These are phyloP conservation scores for Drosophila affinis DNA, from an alignment of 2,888 invertebrate species.

Conservation along the genomic window DNA sequence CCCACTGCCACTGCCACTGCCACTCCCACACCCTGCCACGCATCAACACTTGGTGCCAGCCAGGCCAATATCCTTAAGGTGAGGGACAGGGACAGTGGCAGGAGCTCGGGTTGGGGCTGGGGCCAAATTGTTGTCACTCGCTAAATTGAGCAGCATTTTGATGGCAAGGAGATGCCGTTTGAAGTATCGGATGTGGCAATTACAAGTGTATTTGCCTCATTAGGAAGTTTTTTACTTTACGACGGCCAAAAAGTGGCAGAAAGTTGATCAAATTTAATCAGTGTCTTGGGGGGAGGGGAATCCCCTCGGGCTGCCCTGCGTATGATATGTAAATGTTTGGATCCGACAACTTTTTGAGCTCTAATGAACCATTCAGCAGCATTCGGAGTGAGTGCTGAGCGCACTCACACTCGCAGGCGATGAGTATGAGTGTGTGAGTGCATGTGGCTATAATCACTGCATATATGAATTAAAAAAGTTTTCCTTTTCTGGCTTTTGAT, in stretches of 20 bases:
- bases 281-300: not conserved
- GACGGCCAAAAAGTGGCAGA: conserved; percentile 6
- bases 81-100: no score
- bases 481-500: conserved; percentile 38
- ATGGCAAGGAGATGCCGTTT: conserved; percentile 9
- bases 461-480: conserved; percentile 79
- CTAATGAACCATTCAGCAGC: conserved; percentile 67
- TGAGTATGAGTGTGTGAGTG: conserved; percentile 2
- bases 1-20: conserved; percentile 6
- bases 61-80: no score
- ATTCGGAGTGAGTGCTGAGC: not conserved
- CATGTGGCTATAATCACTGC: conserved; percentile 66
- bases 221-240: conserved; percentile 33
- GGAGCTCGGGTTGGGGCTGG: conserved; percentile 17
- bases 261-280: conserved; percentile 45
- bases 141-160: conserved; percentile 59
- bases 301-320: not conserved
- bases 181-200: conserved; percentile 9
- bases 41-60: conserved; percentile 5
- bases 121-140: conserved; percentile 50
- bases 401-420: not conserved
- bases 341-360: conserved; percentile 17
- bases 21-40: conserved; percentile 4
- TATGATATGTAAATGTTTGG: conserved; percentile 35
- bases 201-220: conserved; percentile 50